These are phyloP conservation scores for Stichopus chloronotus DNA, from an alignment of 35 echinoderm and acorn worm species.

Conservation along the genomic window DNA sequence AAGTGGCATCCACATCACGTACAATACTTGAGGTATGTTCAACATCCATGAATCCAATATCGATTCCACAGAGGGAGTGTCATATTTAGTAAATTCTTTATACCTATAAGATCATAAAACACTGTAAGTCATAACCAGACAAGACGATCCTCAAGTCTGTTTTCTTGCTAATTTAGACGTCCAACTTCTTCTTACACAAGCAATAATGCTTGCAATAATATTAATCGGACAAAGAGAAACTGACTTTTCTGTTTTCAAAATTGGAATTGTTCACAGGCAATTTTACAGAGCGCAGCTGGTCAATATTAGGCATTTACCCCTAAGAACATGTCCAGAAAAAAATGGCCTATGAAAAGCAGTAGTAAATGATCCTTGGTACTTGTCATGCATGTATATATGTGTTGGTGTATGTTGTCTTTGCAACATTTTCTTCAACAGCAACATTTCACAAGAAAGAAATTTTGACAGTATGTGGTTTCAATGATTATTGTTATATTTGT, in stretches of 20 bases:
- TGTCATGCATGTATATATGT: background rate
- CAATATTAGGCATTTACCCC: background rate
- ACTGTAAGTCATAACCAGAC: background rate
- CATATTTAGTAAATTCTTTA: background rate
- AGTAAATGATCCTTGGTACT: background rate
- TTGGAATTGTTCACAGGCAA: background rate
- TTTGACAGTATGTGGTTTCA: too few species aligned
- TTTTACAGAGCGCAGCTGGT: background rate
- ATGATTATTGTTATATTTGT: too few species aligned
- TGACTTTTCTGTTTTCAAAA: background rate
- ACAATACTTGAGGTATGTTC: constrained; percentile 17
- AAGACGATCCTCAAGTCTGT: background rate
- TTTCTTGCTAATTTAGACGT: background rate
- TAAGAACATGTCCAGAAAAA: background rate
- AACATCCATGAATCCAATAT: background rate
- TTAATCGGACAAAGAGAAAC: background rate
- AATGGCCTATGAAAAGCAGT: background rate
- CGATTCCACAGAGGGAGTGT: background rate
- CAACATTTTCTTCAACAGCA: background rate
- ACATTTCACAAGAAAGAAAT: too few species aligned
- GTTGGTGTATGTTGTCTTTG: constrained; percentile 1
- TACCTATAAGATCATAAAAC: background rate
- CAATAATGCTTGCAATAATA: background rate
- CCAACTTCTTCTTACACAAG: background rate
- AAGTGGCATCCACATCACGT: background rate